phyloP scores from a whole-genome alignment of 2,888 invertebrate species.

The Eupithecia abbreviata region DNA sequence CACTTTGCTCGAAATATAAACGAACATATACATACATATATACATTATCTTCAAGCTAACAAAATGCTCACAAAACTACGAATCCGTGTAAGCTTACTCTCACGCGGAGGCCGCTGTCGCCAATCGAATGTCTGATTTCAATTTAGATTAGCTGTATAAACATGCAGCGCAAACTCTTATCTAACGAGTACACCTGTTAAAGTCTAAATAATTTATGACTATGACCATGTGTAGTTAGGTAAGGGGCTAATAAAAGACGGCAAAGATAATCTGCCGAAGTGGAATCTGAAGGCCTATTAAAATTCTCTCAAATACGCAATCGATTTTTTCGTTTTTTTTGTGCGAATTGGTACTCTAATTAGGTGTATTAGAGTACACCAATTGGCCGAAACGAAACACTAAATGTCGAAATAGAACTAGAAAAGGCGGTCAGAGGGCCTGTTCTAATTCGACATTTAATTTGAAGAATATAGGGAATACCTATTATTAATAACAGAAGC shows the following conservation, averaged over 20 bases:
- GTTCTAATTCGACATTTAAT: no score
- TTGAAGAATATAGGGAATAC: not conserved
- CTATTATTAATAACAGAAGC: not conserved
- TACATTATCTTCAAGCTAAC: not conserved
- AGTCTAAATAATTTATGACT: conserved; percentile 78
- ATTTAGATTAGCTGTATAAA: conserved; percentile 80
- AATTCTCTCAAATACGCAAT: no score
- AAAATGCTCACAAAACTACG: conserved; percentile 30
- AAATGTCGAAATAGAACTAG: no score
- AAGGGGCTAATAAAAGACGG: conserved; percentile 17
- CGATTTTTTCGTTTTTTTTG: no score
- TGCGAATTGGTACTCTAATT: no score
- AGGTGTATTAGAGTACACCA: no score
- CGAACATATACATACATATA: not conserved
- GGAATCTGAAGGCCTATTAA: no score
- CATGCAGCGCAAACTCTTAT: conserved; percentile 80
- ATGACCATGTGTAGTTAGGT: conserved; percentile 54
- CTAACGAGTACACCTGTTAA: conserved; percentile 81
- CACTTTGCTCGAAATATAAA: not conserved
- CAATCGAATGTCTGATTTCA: conserved; percentile 82
- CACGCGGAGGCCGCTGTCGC: conserved; percentile 69
- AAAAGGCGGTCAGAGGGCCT: not conserved
- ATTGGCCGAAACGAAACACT: no score
- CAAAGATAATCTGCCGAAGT: not conserved
- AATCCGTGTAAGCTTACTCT: conserved; percentile 54